Base-by-base conservation (phyloP, 2,113 vertebrate genomes). In the Sebastes schlegelii region DNA sequence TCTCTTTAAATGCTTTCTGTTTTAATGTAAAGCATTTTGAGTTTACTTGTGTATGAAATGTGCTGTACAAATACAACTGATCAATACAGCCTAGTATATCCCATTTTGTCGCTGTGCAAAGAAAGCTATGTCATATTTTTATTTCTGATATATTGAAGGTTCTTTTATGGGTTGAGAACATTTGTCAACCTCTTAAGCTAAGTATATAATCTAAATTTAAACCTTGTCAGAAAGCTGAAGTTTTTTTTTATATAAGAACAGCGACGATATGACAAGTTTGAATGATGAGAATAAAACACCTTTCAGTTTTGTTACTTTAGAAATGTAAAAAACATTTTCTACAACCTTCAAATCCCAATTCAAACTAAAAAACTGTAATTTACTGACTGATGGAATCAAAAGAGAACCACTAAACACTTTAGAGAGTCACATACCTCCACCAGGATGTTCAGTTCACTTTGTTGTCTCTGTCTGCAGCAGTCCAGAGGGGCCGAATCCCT, bases 401-500 rank as follows among this genome's bases (percentile, higher is more conserved):
- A 40, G 19, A 55, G 4, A 46, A n/a, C 10, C 46, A 12, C 17
- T 19, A 19, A 62, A 9, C 45, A 48, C 42, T 55, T 54, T 1
- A 46, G 6, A 46, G n/a, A 45, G 5, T 4, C 21, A 62, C n/a
- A 48, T 8, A 42, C 0, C 10, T 17, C 17, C 21, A 54, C 19
- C 58, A 77, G 10, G 23, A 6, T 21, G 17, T 75, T 51, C 1
- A 19, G 10, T 21, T 58, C 1, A 0, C 11, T 21, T 54, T 40
- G 34, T 7, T 42, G 12, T 52, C 6, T 17, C 48, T 48, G 17
- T 45, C 55, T 23, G 4, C 89, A 98, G 98, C 98, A 2, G 98
- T 99, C 64, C 98, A 99, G 89, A 92, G 98, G 8, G 98, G 98
- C 63, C 96, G 98, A 21, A 98, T 99, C 85, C 97, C 98, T 13